Conservation (phyloP, 1,140 invertebrate genomes). For the Hyles euphorbiae region DNA sequence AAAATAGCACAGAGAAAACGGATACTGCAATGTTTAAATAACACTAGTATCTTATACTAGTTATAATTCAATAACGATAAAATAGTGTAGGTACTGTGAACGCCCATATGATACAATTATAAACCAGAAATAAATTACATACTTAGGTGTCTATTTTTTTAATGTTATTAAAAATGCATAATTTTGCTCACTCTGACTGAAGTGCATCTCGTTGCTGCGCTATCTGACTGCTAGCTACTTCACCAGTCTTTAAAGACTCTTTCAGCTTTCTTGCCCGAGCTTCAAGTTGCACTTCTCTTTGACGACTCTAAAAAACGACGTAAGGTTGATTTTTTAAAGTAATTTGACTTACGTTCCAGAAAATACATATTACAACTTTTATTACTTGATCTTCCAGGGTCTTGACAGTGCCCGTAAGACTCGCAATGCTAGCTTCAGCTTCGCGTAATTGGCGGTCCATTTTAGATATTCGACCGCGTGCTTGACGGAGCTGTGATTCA, state of each 20-base stretch:
- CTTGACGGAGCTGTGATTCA: conserved; percentile 47
- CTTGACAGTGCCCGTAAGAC: conserved; percentile 60
- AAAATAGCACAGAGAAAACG: neutral
- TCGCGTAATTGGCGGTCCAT: conserved; percentile 63
- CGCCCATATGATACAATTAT: neutral
- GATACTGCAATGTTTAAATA: no score
- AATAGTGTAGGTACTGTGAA: no score
- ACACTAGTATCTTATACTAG: no score
- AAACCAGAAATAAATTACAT: neutral
- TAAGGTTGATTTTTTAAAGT: neutral
- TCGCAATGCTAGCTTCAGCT: conserved; percentile 58
- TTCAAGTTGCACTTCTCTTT: conserved; percentile 58
- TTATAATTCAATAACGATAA: no score
- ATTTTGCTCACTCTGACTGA: conserved; percentile 44
- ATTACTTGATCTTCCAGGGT: conserved; percentile 58
- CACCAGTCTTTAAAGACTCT: conserved; percentile 62
- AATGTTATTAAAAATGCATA: neutral
- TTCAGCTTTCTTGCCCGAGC: conserved; percentile 59
- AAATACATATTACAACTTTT: neutral
- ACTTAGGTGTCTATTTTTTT: no score
- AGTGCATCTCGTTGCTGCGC: conserved; percentile 53
- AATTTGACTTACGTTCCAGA: neutral
- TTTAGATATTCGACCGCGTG: conserved; percentile 46
- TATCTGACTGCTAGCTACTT: conserved; percentile 52
- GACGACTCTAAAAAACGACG: conserved; percentile 43